Evolutionary conservation across 2,888 invertebrate genomes (phyloP).

Genomic region (Caradrina clavipalpis): DNA sequence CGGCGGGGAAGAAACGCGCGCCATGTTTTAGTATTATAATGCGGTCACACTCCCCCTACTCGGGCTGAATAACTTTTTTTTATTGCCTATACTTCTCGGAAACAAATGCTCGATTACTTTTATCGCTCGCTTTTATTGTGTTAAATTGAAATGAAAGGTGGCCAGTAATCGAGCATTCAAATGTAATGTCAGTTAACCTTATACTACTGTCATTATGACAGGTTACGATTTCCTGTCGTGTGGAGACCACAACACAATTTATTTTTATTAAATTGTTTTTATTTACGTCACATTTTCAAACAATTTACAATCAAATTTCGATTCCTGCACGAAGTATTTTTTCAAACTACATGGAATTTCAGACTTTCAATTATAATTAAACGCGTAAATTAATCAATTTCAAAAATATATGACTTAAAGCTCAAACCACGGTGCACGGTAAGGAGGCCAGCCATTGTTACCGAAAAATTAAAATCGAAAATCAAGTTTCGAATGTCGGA

Average conservation of each 20-base stretch:
- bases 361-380: not conserved
- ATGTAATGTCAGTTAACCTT: conserved; percentile 51
- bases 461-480: conserved; percentile 54
- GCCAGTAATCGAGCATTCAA: conserved; percentile 58
- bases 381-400: not conserved
- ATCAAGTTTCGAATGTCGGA: conserved; percentile 56
- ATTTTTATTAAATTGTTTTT: conserved; percentile 47
- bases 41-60: conserved; percentile 81
- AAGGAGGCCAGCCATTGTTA: conserved; percentile 38
- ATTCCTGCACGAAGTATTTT: no score
- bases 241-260: conserved; percentile 56
- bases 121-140: conserved; percentile 67
- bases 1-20: conserved; percentile 78
- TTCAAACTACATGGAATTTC: not conserved
- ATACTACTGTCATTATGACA: conserved; percentile 44
- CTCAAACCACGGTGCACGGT: not conserved
- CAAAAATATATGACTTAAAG: not conserved
- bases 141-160: conserved; percentile 69
- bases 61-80: conserved; percentile 78
- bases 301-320: conserved; percentile 4
- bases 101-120: conserved; percentile 76
- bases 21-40: conserved; percentile 87
- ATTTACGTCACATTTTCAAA: conserved; percentile 42
- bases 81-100: conserved; percentile 81
- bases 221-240: conserved; percentile 68